A percentile compares a stretch with the other conserved stretches of the same genome.
phyloP scores from a whole-genome alignment of 2,113 vertebrate genomes.

The Capricornis sumatraensis region DNA sequence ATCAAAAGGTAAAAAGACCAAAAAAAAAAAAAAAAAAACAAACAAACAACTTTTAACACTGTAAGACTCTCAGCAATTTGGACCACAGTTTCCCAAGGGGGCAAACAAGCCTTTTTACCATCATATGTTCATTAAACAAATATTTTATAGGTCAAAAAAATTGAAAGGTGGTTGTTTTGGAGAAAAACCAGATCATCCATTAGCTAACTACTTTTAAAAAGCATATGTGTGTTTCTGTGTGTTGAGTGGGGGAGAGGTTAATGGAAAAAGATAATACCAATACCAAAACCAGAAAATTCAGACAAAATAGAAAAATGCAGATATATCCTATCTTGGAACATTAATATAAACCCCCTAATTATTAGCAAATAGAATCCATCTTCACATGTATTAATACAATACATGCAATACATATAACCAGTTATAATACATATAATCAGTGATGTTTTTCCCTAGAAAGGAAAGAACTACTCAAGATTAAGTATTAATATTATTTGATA shows the following conservation, averaged over 20 bases:
- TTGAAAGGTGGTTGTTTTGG: background rate
- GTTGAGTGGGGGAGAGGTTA: background rate
- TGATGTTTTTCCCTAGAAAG: background rate
- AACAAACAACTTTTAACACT: background rate
- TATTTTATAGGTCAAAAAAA: conserved; percentile 7
- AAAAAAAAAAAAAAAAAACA: background rate
- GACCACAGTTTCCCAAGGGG: conserved; percentile 7
- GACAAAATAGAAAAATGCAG: background rate
- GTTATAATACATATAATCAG: background rate
- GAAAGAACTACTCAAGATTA: background rate
- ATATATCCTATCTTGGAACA: background rate
- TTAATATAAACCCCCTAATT: background rate
- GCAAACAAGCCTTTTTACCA: background rate
- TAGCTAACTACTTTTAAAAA: background rate
- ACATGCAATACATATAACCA: background rate
- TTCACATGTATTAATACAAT: background rate
- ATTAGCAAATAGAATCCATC: background rate
- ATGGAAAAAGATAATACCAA: background rate
- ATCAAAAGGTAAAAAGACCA: background rate
- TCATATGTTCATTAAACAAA: conserved; percentile 13
- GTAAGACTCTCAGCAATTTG: background rate
- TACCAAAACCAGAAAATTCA: background rate
- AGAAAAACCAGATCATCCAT: background rate
- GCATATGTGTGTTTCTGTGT: background rate
- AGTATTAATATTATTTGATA: background rate